phyloP scores from a whole-genome alignment of 2,113 vertebrate genomes.

The Micronisus gabar region DNA sequence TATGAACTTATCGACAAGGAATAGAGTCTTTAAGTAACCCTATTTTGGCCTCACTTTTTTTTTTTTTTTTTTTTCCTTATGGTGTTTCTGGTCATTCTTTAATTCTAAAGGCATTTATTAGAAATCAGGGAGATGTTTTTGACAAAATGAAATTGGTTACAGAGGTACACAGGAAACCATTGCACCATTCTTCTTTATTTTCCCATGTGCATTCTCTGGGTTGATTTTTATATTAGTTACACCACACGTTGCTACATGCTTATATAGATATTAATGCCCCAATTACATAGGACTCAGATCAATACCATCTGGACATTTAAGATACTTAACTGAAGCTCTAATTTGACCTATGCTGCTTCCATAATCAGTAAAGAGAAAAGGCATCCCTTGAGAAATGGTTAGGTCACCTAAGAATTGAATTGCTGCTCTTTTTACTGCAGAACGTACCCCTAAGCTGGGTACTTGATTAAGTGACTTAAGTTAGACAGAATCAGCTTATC shows the following conservation, averaged over 20 bases:
- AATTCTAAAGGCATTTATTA: not conserved
- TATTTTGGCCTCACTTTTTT: not conserved
- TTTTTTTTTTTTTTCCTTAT: not conserved
- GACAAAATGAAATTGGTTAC: not conserved
- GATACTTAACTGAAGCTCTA: constrained; percentile 43
- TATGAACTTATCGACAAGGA: not conserved
- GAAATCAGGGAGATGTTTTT: not conserved
- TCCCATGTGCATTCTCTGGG: not conserved
- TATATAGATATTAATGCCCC: constrained; percentile 18
- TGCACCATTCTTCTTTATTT: not conserved
- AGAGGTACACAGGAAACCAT: not conserved
- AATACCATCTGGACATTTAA: constrained; percentile 63
- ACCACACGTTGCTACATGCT: not conserved
- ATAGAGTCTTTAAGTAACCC: not conserved
- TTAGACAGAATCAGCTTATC: not conserved
- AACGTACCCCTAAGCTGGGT: not conserved
- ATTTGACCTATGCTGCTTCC: constrained; percentile 41
- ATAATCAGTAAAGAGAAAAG: constrained; percentile 47
- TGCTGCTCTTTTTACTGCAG: not conserved
- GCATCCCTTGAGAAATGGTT: constrained; percentile 24
- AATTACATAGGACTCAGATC: constrained; percentile 45
- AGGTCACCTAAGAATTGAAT: constrained; percentile 21
- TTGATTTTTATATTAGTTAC: constrained; percentile 34
- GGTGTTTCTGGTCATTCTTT: not conserved
- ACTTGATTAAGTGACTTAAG: not conserved